These are phyloP conservation scores for Heteromurus nitidus DNA, from an alignment of 2,888 invertebrate genomes.

Conservation along the genomic window DNA sequence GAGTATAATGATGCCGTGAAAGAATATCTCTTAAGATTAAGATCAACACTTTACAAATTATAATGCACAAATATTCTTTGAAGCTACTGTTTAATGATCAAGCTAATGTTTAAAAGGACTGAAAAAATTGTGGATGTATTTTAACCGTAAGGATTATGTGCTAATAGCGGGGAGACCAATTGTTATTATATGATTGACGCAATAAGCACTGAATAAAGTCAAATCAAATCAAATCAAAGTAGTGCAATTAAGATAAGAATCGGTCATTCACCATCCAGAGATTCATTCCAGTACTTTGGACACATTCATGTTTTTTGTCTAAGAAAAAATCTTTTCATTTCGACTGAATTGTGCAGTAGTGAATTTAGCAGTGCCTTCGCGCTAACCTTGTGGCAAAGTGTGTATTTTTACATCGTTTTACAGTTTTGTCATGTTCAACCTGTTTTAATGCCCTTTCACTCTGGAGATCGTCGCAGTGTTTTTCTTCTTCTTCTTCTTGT, in stretches of 20 bases:
- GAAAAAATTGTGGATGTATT: no score
- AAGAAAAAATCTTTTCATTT: background rate
- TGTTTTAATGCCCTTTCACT: conserved; percentile 13
- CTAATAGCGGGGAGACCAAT: no score
- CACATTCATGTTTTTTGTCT: background rate
- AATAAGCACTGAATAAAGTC: no score
- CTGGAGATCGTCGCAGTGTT: conserved; percentile 38
- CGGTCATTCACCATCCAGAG: conserved; percentile 55
- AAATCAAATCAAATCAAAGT: no score
- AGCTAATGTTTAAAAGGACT: no score
- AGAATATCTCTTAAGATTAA: no score
- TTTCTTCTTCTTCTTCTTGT: conserved; percentile 23
- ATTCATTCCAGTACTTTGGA: conserved; percentile 13
- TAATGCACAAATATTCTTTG: no score
- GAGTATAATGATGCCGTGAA: no score
- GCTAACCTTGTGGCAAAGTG: background rate
- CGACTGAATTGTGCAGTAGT: conserved; percentile 27
- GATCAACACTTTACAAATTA: no score
- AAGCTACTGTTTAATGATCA: no score
- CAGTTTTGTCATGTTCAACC: conserved; percentile 34
- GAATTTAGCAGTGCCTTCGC: background rate
- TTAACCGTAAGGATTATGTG: no score
- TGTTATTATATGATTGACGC: no score
- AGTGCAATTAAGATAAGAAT: conserved; percentile 65
- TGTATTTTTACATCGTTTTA: conserved; percentile 17